Evolutionary conservation across 2,797 vertebrate genomes (phyloP).

Genomic region (Pangasius mekongensis): DNA sequence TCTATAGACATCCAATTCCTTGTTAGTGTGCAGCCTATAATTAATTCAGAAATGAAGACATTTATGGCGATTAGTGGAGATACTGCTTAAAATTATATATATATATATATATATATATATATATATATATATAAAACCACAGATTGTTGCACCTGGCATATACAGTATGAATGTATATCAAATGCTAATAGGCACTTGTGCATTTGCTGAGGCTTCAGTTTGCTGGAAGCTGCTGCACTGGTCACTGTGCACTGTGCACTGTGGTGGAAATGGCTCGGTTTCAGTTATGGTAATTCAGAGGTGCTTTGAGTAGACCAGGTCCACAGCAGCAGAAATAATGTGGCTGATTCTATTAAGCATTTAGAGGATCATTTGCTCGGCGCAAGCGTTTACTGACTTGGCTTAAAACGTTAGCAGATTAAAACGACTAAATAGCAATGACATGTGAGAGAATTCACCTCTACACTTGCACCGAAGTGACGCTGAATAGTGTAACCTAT

Average conservation of each 20-base stretch:
- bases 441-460: not conserved
- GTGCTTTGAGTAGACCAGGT: conserved; percentile 26
- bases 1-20: not conserved
- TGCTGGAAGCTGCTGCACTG: not conserved
- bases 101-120: not conserved
- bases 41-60: conserved; percentile 38
- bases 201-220: conserved; percentile 31
- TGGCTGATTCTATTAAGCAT: conserved; percentile 28
- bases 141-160: not conserved
- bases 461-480: not conserved
- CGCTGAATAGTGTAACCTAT: too few species aligned
- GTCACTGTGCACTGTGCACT: conserved; percentile 28
- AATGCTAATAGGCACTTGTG: not conserved
- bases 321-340: conserved; percentile 23
- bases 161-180: not conserved
- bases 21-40: conserved; percentile 21
- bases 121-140: conserved; percentile 27
- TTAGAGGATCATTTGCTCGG: conserved; percentile 37
- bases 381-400: conserved; percentile 40
- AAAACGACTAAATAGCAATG: conserved; percentile 18
- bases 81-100: conserved; percentile 42
- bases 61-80: conserved; percentile 49
- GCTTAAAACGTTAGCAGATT: conserved; percentile 30
- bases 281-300: conserved; percentile 21
- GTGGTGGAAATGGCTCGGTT: conserved; percentile 23